Base-by-base conservation (phyloP, 2,797 vertebrate genomes). In the Muraenolepis orangiensis region DNA sequence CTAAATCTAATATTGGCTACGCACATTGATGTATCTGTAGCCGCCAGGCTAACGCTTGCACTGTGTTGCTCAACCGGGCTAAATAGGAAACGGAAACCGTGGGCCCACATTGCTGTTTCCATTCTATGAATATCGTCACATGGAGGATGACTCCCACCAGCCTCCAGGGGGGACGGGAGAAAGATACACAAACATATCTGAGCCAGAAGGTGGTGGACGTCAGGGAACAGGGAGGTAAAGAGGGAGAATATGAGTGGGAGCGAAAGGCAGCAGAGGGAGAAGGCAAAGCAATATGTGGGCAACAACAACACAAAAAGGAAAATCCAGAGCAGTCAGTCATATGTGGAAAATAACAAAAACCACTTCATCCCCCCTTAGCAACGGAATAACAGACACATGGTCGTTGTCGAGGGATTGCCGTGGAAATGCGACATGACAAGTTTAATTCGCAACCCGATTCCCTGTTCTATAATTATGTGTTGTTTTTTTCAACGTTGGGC, bases 121-220 rank as follows among this genome's bases (percentile, higher is more conserved):
- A 81, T 90, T 93, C 90, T 93, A 90, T 93, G 90, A 92, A 93
- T 91, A 93, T 91, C 90, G 90, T 88, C 79, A 84, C 89, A 88
- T 90, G 90, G 92, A 91, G 82, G 83, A 88, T 90, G 84, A 87
- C 87, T 86, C 78, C 82, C 79, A 79, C 77, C 75, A 66, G 30
- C 74, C 75, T 81, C 73, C 78, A 81, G 70, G 83, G 79, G 84
- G 84, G 85, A 3, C 6, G 51, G 38, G 36, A 51, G 32, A 72
- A 36, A 40, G 64, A n/a, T 67, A 28, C 72, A 26, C 40, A 36
- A 34, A 46, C 67, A 71, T 8, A 20, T 30, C 8, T 69, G 10
- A 31, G 20, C 11, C 29, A 34, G n/a, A 7, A 6, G 70, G 72
- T 34, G 34, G 61, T 69, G 29, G 46, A 70, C 28, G 69, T 13